Base-by-base conservation (phyloP, 2,888 invertebrate genomes). In the Tholera decimalis region DNA sequence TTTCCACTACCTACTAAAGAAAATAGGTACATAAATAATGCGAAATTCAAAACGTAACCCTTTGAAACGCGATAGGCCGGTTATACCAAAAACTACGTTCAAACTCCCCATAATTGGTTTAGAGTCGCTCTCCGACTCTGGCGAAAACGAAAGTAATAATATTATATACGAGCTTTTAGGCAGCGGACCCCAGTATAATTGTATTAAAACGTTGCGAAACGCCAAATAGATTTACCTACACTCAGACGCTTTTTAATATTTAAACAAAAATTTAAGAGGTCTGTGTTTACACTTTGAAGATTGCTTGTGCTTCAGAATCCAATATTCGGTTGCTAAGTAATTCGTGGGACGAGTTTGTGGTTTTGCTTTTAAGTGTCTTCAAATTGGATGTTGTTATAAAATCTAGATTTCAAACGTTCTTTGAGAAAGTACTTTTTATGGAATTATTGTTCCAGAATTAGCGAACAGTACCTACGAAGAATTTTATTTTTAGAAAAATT, bases 161-260 rank as follows among this genome's bases (percentile, higher is more conserved):
- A 87, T 91, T 91, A 89, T 87, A 85, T 85, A 81, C 87, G 88
- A 82, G 91, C 91, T 91, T 91, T 92, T 91, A 91, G 89, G 86
- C 73, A 67, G 74, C 77, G 84, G 85, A 82, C 80, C 84, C 85
- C 83, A 57, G 59, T 51, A 61, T 90, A 89, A 92, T 90, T 83
- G 71, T 74, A 88, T 91, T 91, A 91, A 83, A 84, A 79, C 80
- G 79, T 76, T 79, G 86, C 83, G 83, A 86, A 88, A 88, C 86
- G 75, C 73, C 69, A 68, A 76, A 78, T 80, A 73, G 63, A 80
- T 83, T 78, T 83, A 78, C 73, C 76, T 73, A 78, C 75, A 77
- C 76, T 76, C 70, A 80, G 76, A 72, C 78, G 77, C 70, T 79
- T 83, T 83, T 79, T 77, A 80, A 82, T 83, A 82, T 83, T 82